Conservation (phyloP, 2,797 vertebrate species). For the Bucorvus abyssinicus region DNA sequence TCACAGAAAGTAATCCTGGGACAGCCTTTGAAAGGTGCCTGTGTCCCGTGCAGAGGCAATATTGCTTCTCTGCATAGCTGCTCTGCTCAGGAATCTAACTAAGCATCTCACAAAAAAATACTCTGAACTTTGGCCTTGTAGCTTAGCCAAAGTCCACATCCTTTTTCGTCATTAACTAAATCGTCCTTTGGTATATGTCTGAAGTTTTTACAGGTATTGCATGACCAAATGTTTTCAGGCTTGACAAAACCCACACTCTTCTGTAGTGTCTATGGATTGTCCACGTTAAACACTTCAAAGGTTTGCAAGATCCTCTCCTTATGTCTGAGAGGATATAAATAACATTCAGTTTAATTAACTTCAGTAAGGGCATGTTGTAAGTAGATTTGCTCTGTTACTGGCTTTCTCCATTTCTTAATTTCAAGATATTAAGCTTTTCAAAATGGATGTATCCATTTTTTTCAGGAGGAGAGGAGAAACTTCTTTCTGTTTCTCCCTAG, state of each 20-base stretch:
- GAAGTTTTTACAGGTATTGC: constrained; percentile 22
- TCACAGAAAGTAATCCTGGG: not conserved
- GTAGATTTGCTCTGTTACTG: not conserved
- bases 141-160: not conserved
- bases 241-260: not conserved
- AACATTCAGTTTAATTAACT: constrained; percentile 3
- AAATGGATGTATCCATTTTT: not conserved
- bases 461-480: not conserved
- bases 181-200: not conserved
- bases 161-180: not conserved
- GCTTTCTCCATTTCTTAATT: not conserved
- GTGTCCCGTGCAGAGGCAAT: not conserved
- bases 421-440: not conserved
- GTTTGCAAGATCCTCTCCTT: not conserved
- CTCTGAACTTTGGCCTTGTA: not conserved
- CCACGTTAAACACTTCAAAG: constrained; percentile 24
- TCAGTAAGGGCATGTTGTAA: not conserved
- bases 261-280: not conserved
- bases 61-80: not conserved
- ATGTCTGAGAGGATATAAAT: constrained; percentile 3
- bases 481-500: not conserved
- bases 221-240: constrained; percentile 2
- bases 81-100: not conserved
- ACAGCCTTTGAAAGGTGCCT: not conserved
- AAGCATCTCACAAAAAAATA: not conserved